These are phyloP conservation scores for Cecropterus lyciades DNA, from an alignment of 1,140 invertebrate species.

Conservation along the genomic window DNA sequence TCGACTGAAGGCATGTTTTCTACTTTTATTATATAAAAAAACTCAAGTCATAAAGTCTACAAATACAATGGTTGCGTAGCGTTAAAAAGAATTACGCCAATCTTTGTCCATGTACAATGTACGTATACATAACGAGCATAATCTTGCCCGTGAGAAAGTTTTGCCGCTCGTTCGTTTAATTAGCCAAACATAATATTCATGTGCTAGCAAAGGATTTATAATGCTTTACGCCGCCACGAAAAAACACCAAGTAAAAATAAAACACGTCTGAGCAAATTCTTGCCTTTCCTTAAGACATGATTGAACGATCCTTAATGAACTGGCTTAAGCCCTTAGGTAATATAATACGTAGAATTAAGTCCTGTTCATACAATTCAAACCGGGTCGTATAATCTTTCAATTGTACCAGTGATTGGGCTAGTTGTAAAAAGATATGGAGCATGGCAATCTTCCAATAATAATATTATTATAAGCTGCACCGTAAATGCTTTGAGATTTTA, in stretches of 20 bases:
- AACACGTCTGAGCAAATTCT: slow-evolving; percentile 48
- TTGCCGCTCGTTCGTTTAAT: slow-evolving; percentile 27
- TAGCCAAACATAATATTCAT: slow-evolving; percentile 33
- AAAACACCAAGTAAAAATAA: slow-evolving; percentile 48
- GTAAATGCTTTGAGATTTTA: slow-evolving; percentile 20
- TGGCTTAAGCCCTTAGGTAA: slow-evolving; percentile 70
- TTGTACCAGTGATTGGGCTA: slow-evolving; percentile 50
- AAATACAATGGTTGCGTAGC: slow-evolving; percentile 34
- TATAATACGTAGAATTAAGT: slow-evolving; percentile 68
- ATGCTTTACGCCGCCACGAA: slow-evolving; percentile 37
- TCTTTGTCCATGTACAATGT: slow-evolving; percentile 20
- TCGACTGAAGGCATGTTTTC: too few species aligned
- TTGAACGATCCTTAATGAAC: slow-evolving; percentile 75
- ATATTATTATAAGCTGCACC: slow-evolving; percentile 14
- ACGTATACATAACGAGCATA: slow-evolving; percentile 34
- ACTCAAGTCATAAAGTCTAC: slow-evolving; percentile 20
- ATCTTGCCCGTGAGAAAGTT: slow-evolving; percentile 29
- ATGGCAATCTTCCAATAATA: slow-evolving; percentile 37
- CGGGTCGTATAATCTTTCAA: slow-evolving; percentile 56
- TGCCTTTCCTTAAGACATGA: slow-evolving; percentile 68
- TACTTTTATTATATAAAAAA: slow-evolving; percentile 4
- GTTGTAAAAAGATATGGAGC: slow-evolving; percentile 48
- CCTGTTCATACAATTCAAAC: slow-evolving; percentile 56
- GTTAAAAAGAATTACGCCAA: slow-evolving; percentile 18
- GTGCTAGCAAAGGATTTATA: slow-evolving; percentile 35